Conservation (phyloP, 2,113 vertebrate genomes). For the Solenodon paradoxus region DNA sequence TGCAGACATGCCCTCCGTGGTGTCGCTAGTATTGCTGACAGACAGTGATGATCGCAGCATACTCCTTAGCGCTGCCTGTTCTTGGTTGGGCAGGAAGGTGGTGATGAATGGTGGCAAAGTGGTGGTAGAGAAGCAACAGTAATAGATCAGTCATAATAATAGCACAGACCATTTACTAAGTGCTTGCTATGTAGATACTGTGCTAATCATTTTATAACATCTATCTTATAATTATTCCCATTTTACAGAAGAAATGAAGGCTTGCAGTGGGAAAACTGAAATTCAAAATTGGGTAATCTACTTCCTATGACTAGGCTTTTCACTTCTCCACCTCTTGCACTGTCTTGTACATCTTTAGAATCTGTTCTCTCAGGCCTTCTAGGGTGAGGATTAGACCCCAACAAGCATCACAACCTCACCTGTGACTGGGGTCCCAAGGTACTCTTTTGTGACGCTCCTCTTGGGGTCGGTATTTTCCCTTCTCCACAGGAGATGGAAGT, state of each 20-base stretch:
- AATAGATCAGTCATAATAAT: background rate
- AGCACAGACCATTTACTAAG: slow-evolving; percentile 3
- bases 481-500: slow-evolving; percentile 67
- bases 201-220: background rate
- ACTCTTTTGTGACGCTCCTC: background rate
- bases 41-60: background rate
- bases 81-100: background rate
- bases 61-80: background rate
- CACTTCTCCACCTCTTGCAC: background rate
- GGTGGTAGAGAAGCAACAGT: background rate
- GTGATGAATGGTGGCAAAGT: background rate
- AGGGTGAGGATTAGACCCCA: background rate
- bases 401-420: background rate
- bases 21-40: background rate
- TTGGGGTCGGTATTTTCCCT: slow-evolving; percentile 31
- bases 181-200: background rate
- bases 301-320: background rate
- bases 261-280: background rate
- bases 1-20: background rate
- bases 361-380: background rate
- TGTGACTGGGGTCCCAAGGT: background rate
- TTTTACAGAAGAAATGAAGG: slow-evolving; percentile 46
- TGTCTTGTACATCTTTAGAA: background rate
- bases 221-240: background rate
- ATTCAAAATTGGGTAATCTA: background rate